phyloP scores from a whole-genome alignment of 2,113 vertebrate species.

The Etheostoma spectabile region DNA sequence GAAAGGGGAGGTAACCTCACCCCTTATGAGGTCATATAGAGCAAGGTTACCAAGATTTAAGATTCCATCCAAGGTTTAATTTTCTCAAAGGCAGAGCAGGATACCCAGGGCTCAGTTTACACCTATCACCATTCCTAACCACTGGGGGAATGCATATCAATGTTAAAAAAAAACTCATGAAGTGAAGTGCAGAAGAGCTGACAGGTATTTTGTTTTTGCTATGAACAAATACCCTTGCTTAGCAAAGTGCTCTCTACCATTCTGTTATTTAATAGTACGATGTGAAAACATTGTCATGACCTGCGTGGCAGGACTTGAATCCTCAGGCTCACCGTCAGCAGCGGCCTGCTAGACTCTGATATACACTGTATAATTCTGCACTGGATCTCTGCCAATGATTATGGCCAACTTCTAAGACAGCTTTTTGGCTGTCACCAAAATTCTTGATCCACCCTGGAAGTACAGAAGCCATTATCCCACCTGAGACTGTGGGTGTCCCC shows the following conservation, averaged over 20 bases:
- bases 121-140: too few relatives aligned
- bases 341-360: conserved; percentile 6
- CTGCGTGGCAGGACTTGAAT: not conserved
- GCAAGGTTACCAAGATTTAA: too few relatives aligned
- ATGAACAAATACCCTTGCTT: not conserved
- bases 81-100: too few relatives aligned
- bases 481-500: not conserved
- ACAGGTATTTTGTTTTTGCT: not conserved
- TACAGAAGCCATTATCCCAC: not conserved
- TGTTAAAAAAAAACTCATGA: too few relatives aligned
- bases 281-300: not conserved
- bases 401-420: conserved; percentile 15
- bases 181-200: too few relatives aligned
- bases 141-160: too few relatives aligned
- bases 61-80: too few relatives aligned
- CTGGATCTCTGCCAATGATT: conserved; percentile 14
- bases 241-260: not conserved
- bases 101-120: too few relatives aligned
- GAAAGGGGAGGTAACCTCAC: too few relatives aligned
- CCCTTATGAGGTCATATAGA: too few relatives aligned
- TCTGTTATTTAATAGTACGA: not conserved
- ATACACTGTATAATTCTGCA: conserved; percentile 8
- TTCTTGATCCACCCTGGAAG: conserved; percentile 22
- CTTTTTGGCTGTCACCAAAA: conserved; percentile 22
- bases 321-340: not conserved